These are phyloP conservation scores for Lithobates pipiens DNA, from an alignment of 2,797 vertebrate species.

Conservation along the genomic window DNA sequence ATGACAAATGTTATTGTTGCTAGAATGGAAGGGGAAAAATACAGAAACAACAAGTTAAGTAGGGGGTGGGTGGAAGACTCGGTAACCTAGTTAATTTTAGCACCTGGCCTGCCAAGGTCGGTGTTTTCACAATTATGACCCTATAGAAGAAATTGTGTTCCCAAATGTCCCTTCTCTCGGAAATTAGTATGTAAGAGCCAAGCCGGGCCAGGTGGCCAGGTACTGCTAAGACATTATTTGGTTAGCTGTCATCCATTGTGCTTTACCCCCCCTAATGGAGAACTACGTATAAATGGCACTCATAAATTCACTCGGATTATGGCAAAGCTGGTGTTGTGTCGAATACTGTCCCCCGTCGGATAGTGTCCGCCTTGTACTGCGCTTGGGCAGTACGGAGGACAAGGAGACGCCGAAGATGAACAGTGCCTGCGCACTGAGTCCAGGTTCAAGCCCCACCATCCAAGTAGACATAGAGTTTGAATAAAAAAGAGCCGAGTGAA, in stretches of 20 bases:
- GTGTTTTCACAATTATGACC: neutral
- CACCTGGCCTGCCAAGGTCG: slow-evolving; percentile 32
- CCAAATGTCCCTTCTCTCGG: neutral
- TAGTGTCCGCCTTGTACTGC: no score
- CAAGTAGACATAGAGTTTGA: no score
- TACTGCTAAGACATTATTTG: neutral
- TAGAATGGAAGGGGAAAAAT: slow-evolving; percentile 57
- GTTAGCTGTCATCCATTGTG: neutral
- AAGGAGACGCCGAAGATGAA: no score
- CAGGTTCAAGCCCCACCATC: no score
- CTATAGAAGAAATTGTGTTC: neutral
- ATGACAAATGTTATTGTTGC: slow-evolving; percentile 68
- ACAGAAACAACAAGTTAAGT: slow-evolving; percentile 28
- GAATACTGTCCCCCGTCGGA: no score
- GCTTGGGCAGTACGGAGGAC: no score
- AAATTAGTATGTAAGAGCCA: neutral
- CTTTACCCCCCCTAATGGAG: neutral
- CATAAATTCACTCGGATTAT: no score
- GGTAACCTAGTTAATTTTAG: slow-evolving; percentile 28
- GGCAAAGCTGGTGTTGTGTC: no score
- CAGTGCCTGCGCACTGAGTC: no score
- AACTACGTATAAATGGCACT: no score
- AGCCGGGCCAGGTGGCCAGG: neutral
- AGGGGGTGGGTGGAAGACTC: slow-evolving; percentile 10
- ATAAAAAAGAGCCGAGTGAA: no score